These are phyloP conservation scores for Lasiurus borealis DNA, from an alignment of 2,113 vertebrate species.

Conservation along the genomic window DNA sequence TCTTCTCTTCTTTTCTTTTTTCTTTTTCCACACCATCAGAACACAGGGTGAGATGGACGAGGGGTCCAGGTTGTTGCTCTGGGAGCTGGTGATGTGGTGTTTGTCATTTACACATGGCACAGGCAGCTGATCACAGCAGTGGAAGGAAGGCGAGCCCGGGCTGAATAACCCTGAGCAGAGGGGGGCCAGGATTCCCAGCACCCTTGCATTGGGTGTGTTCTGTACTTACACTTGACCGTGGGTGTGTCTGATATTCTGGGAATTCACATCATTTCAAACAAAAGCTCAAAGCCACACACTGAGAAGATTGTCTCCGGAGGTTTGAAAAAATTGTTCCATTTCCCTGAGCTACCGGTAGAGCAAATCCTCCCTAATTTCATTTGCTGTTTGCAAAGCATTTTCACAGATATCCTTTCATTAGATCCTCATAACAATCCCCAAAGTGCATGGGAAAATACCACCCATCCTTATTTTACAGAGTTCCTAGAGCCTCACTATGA, in stretches of 20 bases:
- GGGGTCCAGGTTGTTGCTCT: not conserved
- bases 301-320: slow-evolving; percentile 76
- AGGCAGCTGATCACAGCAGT: not conserved
- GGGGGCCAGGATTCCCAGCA: slow-evolving; percentile 68
- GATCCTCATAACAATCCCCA: not conserved
- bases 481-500: slow-evolving; percentile 32
- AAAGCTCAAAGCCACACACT: slow-evolving; percentile 82
- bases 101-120: not conserved
- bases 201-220: slow-evolving; percentile 74
- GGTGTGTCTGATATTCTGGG: slow-evolving; percentile 80
- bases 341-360: slow-evolving; percentile 57
- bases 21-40: not conserved
- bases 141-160: slow-evolving; percentile 9
- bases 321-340: slow-evolving; percentile 72
- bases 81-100: not conserved
- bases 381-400: slow-evolving; percentile 69
- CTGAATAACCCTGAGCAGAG: not conserved
- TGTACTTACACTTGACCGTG: slow-evolving; percentile 69
- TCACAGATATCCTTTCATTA: slow-evolving; percentile 63
- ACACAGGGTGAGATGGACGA: not conserved
- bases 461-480: slow-evolving; percentile 25
- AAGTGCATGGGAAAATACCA: slow-evolving; percentile 49
- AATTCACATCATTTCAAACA: slow-evolving; percentile 81
- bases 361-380: slow-evolving; percentile 64
- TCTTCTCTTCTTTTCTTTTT: not conserved